Evolutionary conservation across 2,888 invertebrate genomes (phyloP), one percentile per base, ranked within the genome.

Genomic region (Leptinotarsa rubiginosa): DNA sequence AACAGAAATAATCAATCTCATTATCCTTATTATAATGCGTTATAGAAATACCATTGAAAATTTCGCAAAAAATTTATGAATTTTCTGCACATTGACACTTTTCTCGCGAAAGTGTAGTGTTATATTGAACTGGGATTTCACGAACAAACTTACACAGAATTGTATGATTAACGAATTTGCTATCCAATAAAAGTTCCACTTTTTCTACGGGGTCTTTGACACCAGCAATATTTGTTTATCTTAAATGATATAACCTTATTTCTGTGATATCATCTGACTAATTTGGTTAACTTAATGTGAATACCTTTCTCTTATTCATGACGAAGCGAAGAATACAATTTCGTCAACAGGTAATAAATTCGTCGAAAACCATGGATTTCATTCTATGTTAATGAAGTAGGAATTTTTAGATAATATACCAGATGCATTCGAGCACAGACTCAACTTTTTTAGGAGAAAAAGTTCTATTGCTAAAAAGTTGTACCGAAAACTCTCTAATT

Each of bases 231-330:
- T 77, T 80, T 80, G 81, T 81, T 81, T 81, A 76, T 81, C 70
- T 73, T 76, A 79, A 81, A 79, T 81, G 78, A 81, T 81, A 80
- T 80, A 81, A 80, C 80, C 80, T 80, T 79, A 79, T 80, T 81
- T 80, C 77, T 70, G 74, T 76, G 74, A 77, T 77, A 73, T 78
- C 78, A 77, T 71, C 75, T 76, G 66, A 76, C 76, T 72, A 79
- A 78, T 80, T 78, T 74, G 74, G 79, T 75, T 75, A 78, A 73
- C 79, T 78, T 77, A 81, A 78, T 78, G 79, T 81, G 81, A 82
- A 72, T 50, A 50, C 81, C 82, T 83, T 84, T 84, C 84, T 83
- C 82, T 72, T 75, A 70, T 69, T 70, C 54, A 50, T 52, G 52
- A 73, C 67, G 41, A 41, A 41, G 67, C 73, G 54, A 47, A 69